These are phyloP conservation scores for Orchesella cincta DNA, from an alignment of 1,140 invertebrate genomes.

Conservation along the genomic window DNA sequence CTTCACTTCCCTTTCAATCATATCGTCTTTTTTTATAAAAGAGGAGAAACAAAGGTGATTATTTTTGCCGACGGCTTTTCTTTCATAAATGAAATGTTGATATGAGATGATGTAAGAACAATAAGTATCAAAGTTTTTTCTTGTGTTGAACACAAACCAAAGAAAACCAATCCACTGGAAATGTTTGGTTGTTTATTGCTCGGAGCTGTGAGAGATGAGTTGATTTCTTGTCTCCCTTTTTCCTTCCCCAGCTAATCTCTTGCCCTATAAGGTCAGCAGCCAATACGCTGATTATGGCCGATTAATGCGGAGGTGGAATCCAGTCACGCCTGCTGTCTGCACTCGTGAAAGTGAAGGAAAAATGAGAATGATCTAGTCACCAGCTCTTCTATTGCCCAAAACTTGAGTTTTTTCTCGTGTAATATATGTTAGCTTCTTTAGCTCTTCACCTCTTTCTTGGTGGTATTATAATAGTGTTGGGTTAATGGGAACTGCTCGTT, in stretches of 20 bases:
- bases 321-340: conserved; percentile 26
- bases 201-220: too few species aligned
- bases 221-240: background rate
- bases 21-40: background rate
- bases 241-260: background rate
- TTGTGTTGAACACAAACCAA: too few species aligned
- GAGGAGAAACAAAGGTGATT: background rate
- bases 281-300: conserved; percentile 1
- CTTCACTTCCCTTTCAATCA: background rate
- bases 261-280: conserved; percentile 6
- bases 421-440: too few species aligned
- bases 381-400: background rate
- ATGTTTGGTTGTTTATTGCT: too few species aligned
- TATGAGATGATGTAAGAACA: background rate
- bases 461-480: too few species aligned
- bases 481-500: background rate
- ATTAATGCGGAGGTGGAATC: conserved; percentile 12
- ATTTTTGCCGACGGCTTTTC: background rate
- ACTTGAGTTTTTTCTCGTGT: too few species aligned
- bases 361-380: background rate
- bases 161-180: too few species aligned
- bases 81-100: background rate
- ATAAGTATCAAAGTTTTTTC: too few species aligned
- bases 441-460: too few species aligned
- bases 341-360: background rate